Percentiles rank a stretch among this genome's conserved stretches.
phyloP scores from a whole-genome alignment of 1,140 invertebrate species.

The Caerostris extrusa region DNA sequence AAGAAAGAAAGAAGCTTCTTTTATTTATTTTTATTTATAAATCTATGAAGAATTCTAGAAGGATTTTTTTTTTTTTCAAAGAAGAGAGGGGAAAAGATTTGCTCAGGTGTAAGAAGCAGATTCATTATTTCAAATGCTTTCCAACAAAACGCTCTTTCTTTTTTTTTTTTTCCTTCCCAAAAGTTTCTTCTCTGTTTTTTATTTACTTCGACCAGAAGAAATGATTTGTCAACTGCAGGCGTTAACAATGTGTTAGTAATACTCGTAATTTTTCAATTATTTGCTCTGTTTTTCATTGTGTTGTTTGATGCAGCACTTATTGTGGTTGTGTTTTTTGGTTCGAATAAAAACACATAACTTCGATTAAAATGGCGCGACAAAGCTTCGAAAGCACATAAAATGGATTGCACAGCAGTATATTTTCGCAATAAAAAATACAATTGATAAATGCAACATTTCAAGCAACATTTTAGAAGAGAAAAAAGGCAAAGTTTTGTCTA shows the following conservation, averaged over 20 bases:
- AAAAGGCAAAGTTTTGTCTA: too few species aligned
- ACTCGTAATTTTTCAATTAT: constrained; percentile 57
- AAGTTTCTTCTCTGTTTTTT: background rate
- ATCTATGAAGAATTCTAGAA: background rate
- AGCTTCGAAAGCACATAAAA: background rate
- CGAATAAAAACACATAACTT: background rate
- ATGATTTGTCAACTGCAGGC: constrained; percentile 57
- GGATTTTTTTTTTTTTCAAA: background rate
- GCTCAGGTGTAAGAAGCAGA: constrained; percentile 38
- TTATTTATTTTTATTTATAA: constrained; percentile 42
- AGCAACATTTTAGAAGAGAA: too few species aligned
- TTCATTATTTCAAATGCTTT: constrained; percentile 53
- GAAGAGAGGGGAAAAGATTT: constrained; percentile 15
- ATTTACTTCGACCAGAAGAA: constrained; percentile 40
- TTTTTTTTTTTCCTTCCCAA: background rate
- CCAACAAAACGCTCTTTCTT: background rate
- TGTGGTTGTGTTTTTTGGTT: background rate
- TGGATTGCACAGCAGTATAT: background rate
- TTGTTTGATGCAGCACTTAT: background rate
- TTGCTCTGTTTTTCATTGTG: background rate
- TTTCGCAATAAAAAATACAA: background rate
- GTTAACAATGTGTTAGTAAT: constrained; percentile 50
- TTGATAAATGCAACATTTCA: too few species aligned
- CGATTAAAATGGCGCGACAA: background rate
- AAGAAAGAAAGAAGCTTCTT: background rate